Base-by-base conservation (phyloP, 2,113 vertebrate species). In the Tympanuchus pallidicinctus region DNA sequence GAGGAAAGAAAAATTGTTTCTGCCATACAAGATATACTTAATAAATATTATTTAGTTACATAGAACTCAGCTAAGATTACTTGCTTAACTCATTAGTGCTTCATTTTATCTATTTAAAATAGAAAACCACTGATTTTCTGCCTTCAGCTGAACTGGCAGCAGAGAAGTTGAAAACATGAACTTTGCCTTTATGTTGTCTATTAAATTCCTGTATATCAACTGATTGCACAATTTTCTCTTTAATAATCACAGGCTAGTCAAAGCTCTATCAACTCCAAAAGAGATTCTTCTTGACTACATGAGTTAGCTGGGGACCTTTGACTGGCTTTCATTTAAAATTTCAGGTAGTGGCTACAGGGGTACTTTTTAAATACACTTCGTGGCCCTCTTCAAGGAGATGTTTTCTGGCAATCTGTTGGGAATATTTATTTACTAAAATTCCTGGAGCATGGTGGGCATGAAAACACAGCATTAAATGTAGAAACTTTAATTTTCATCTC, bases 401-500 rank as follows among this genome's bases (percentile, higher is more conserved):
- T 96, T 98, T 98, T 97, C 97, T 98, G 96, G 96, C 66, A 95
- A 96, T 91, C 94, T 94, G 97, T 96, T 97, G 97, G 98, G 98
- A 91, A 76, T 96, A 98, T 98, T 98, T 98, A 98, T 98, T 98
- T 96, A 95, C 84, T 48, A 93, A 93, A 97, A 97, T 97, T 97
- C 95, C 82, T 94, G 93, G 97, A 98, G 96, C 94, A 92, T 98
- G 97, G 95, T 97, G 86, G 94, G 96, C 98, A 97, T 95, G 94
- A 97, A 98, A 98, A 97, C 97, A 93, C 93, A 92, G 93, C 89
- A 98, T 98, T 98, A 98, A 97, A 98, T 91, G 94, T 95, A 96
- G 95, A 98, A 98, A 98, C 97, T 98, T 98, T 97, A 97, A 98
- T 98, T 99, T 98, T 98, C 95, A 97, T 98, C 97, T 98, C 97